Base-by-base conservation (phyloP, 1,140 invertebrate genomes). In the Aphelinus certus region DNA sequence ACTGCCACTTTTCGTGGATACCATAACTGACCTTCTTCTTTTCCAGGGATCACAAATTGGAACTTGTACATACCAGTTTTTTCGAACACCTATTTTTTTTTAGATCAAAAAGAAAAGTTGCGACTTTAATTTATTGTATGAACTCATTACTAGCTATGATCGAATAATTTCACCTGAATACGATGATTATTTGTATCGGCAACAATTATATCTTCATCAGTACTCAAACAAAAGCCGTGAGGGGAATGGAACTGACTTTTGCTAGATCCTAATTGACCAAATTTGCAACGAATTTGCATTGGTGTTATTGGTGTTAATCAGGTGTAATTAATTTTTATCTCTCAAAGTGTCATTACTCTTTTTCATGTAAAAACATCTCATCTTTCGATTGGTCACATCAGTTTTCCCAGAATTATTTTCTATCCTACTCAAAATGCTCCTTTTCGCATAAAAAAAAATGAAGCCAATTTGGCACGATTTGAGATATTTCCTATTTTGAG, bases 151-250 rank as follows among this genome's bases (percentile, higher is more conserved):
- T 71, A 72, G 56, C 56, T 26, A 26, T 26, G 26, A 26, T 26
- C 26, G 26, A 26, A 26, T 26, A 26, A 72, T 65, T 79, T 88
- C 84, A 97, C 94, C 87, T 96, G 95, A 82, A 98, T 96, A 69
- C 96, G 92, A 88, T 98, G 96, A 86, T 98, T 98, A 85, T 98
- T 97, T 0, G 97, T 98, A 85, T 98, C 97, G 42, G 97, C 97
- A 42, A 97, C 95, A 80, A 98, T 95, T 80, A 97, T 96, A 82
- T 98, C 96, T 88, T 98, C 96, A 82, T 98, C 95, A 60, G 93
- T 90, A 46, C 97, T 96, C 55, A 99, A 89, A 85, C 97, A 98
- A 88, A 98, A 99, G 64, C 97, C 97, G 88, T 98, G 97, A 1
- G 97, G 97, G 9, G 97, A 98, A 87, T 97, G 98, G 79, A 99